Evolutionary conservation across 2,888 invertebrate species (phyloP).

Genomic region (Ennomos quercinarius): DNA sequence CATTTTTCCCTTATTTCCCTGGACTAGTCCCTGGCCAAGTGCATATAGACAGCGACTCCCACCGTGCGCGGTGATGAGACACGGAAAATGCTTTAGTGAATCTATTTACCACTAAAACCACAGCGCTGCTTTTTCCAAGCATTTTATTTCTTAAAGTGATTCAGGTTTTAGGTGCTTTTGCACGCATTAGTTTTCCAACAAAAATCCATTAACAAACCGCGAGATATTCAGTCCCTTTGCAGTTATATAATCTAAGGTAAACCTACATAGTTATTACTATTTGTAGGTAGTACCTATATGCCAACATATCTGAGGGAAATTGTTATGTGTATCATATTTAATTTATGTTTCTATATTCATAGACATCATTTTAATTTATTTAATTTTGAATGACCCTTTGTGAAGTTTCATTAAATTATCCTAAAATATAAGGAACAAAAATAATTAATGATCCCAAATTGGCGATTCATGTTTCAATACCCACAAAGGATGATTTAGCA

Average conservation of each 20-base stretch:
- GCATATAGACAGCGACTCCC: conserved; percentile 39
- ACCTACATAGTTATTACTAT: too few species aligned
- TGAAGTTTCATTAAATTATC: background rate
- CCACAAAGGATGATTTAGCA: conserved; percentile 24
- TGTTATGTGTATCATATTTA: background rate
- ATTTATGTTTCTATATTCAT: background rate
- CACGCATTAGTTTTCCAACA: too few species aligned
- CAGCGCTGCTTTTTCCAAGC: conserved; percentile 60
- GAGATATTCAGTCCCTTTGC: too few species aligned
- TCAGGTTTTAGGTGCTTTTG: background rate
- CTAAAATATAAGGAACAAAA: background rate
- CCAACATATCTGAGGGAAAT: too few species aligned
- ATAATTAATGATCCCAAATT: conserved; percentile 14
- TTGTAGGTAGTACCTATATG: too few species aligned
- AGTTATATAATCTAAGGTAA: too few species aligned
- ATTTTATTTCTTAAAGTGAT: conserved; percentile 31
- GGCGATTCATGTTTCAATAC: conserved; percentile 23
- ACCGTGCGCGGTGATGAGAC: conserved; percentile 58
- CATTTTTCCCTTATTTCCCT: conserved; percentile 37
- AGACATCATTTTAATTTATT: background rate
- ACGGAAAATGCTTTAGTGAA: conserved; percentile 79
- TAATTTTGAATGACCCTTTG: too few species aligned
- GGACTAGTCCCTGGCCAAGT: conserved; percentile 41
- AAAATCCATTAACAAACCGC: too few species aligned
- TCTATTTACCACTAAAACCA: conserved; percentile 72